These are phyloP conservation scores for Buceros bicornis DNA, from an alignment of 2,797 vertebrate genomes.

Conservation along the genomic window DNA sequence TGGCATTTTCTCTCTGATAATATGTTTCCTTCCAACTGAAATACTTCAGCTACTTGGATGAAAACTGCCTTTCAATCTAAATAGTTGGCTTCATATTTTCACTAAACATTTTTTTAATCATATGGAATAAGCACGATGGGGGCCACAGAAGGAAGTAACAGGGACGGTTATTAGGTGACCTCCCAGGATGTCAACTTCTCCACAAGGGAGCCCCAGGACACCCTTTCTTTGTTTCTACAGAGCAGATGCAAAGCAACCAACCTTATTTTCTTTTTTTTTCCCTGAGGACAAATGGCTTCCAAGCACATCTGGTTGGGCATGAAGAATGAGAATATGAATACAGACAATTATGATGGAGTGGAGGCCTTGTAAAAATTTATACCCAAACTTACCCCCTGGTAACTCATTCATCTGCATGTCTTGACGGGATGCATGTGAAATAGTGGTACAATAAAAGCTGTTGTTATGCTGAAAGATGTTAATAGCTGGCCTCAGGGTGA, in stretches of 20 bases:
- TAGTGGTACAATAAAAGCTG: conserved; percentile 52
- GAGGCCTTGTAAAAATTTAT: conserved; percentile 56
- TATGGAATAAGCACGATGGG: neutral
- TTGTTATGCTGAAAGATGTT: conserved; percentile 70
- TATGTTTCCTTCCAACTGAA: neutral
- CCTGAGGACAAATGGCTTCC: conserved; percentile 40
- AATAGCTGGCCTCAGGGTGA: conserved; percentile 60
- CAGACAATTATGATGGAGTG: conserved; percentile 62
- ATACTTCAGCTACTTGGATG: neutral
- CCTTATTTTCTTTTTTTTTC: neutral
- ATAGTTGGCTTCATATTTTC: neutral
- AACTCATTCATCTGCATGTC: conserved; percentile 29
- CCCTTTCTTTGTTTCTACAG: neutral
- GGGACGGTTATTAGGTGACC: neutral
- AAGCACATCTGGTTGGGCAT: conserved; percentile 52
- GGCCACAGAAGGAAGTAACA: neutral
- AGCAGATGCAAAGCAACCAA: conserved; percentile 27
- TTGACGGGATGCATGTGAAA: conserved; percentile 57
- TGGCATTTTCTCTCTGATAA: neutral
- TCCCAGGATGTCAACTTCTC: conserved; percentile 1
- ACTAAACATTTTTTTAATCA: neutral
- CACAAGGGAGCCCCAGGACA: neutral
- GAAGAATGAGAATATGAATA: conserved; percentile 59
- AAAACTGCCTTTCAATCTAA: neutral
- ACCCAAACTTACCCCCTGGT: conserved; percentile 60